Conservation (phyloP, 2,888 invertebrate species). For the Acrocyrtus sp. region DNA sequence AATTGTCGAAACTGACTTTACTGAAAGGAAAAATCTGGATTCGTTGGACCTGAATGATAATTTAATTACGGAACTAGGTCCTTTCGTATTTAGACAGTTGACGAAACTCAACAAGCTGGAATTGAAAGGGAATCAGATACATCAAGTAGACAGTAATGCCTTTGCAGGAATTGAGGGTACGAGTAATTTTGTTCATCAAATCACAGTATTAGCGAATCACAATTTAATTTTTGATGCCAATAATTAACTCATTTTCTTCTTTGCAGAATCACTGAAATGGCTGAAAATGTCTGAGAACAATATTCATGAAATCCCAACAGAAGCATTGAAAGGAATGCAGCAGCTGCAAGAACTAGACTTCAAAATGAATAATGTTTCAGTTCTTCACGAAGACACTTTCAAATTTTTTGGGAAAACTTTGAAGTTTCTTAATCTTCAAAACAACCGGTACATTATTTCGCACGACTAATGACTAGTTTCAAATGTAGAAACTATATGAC, state of each 20-base stretch:
- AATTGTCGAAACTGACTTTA: conserved; percentile 86
- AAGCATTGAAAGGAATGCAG: conserved; percentile 83
- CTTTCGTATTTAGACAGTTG: conserved; percentile 84
- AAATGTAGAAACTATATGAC: too few species aligned
- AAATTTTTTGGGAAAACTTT: conserved; percentile 89
- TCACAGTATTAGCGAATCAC: too few species aligned
- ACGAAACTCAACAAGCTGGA: conserved; percentile 85
- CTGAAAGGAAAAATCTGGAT: conserved; percentile 74
- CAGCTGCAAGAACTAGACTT: conserved; percentile 88
- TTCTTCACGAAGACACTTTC: conserved; percentile 81
- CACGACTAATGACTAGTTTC: too few species aligned
- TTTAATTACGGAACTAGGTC: conserved; percentile 80
- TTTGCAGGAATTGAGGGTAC: conserved; percentile 89
- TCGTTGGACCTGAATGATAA: conserved; percentile 84
- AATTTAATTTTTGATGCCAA: too few species aligned
- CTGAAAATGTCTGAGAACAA: conserved; percentile 89
- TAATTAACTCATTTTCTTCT: background rate
- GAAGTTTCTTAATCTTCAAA: conserved; percentile 91
- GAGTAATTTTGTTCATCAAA: too few species aligned
- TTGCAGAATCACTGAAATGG: conserved; percentile 87
- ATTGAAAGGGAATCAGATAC: conserved; percentile 86
- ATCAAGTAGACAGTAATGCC: conserved; percentile 82
- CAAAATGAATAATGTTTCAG: conserved; percentile 86
- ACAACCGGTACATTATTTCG: conserved; percentile 91
- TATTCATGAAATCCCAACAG: conserved; percentile 84